Percentiles rank a stretch among this genome's conserved stretches.
Conservation (phyloP, 30 jellyfish, hydroid and myxozoan genomes). For the Aurelia coerulea region DNA sequence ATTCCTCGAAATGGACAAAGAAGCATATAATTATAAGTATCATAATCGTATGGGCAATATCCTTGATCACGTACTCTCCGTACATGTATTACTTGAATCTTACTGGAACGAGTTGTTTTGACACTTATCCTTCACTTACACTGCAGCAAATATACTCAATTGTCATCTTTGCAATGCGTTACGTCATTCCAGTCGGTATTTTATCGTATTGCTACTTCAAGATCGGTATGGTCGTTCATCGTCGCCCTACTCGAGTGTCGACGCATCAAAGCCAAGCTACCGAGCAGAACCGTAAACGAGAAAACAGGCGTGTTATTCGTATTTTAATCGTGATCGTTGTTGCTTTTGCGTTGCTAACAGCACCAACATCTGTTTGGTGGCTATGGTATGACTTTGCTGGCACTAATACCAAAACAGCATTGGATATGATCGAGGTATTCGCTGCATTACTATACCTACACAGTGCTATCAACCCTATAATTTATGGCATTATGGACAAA, state of each 20-base stretch:
- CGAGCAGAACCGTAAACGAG: slow-evolving; percentile 63
- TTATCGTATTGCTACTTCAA: slow-evolving; percentile 66
- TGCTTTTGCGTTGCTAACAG: slow-evolving; percentile 77
- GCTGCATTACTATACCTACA: slow-evolving; percentile 81
- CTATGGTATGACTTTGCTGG: slow-evolving; percentile 84
- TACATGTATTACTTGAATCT: slow-evolving; percentile 58
- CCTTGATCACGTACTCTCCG: slow-evolving; percentile 65
- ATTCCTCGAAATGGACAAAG: slow-evolving; percentile 56
- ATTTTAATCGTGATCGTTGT: slow-evolving; percentile 63
- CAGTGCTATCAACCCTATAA: slow-evolving; percentile 77
- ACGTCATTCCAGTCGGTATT: slow-evolving; percentile 57
- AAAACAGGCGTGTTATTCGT: slow-evolving; percentile 61
- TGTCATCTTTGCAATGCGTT: slow-evolving; percentile 47
- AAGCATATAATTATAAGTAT: slow-evolving; percentile 34
- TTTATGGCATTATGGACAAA: slow-evolving; percentile 76
- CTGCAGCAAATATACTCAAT: slow-evolving; percentile 65
- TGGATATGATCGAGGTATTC: slow-evolving; percentile 75
- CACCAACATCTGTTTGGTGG: slow-evolving; percentile 92
- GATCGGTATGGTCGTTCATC: slow-evolving; percentile 51
- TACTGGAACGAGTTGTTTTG: slow-evolving; percentile 39
- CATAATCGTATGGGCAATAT: slow-evolving; percentile 59
- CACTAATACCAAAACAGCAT: slow-evolving; percentile 35
- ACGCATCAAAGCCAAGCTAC: slow-evolving; percentile 39
- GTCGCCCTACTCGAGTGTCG: slow-evolving; percentile 56
- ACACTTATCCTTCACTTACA: slow-evolving; percentile 51